Evolutionary conservation across 2,888 invertebrate species (phyloP), one percentile per base, ranked within the genome.

Genomic region (Anthrax anthrax): DNA sequence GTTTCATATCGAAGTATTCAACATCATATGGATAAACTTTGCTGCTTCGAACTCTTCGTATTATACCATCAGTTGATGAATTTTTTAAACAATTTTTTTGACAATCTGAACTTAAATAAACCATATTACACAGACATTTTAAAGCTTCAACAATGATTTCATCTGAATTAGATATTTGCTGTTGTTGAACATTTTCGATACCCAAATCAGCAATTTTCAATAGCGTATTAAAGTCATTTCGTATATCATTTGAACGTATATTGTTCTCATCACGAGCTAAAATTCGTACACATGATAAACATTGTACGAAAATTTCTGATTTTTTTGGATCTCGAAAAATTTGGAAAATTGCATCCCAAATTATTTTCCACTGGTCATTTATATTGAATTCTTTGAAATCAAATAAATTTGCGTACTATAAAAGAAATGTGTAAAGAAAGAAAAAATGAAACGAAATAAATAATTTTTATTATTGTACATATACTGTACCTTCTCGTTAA

Each of bases 91-190:
- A 78, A 49, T 76, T 67, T 39, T 70, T 68, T 54, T 81, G 80
- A 12, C 79, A 77, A 44, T 72, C 71, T 3, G 61, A 56, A 60
- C 81, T 81, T 62, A 94, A 88, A 62, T 78, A 92, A 45, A 90
- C 75, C 54, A 95, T 71, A 66, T 96, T 96, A 62, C 87, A 91
- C 12, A 95, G 70, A 60, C 90, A 82, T 69, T 94, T 95, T 45
- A 87, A 70, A 1, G 89, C 83, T 68, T 92, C 92, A 8, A 85
- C 71, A 3, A 73, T 74, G 19, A 78, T 70, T 62, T 76, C 67
- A 62, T 77, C 73, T 29, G 69, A 62, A 48, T 69, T 47, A 8
- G 18, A 16, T 13, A 2, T 2, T 3, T 36, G 36, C 16, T 12
- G 17, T 9, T n/a, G 27, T 19, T 36, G 37, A 16, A 66, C 63